Base-by-base conservation (phyloP, 2,888 invertebrate species). In the Carterocephalus palaemon region DNA sequence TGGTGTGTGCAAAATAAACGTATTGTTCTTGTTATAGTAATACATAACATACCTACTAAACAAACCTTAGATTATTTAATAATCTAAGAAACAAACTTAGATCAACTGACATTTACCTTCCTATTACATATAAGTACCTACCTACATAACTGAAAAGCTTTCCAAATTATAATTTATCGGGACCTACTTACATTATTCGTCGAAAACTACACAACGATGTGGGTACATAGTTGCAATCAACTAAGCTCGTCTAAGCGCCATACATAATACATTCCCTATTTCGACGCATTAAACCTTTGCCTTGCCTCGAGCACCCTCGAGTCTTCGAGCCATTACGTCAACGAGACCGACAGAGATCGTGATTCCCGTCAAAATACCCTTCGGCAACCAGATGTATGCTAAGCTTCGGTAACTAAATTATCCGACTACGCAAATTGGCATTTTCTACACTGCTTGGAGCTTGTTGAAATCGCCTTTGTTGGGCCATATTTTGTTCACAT, bases 261-360 rank as follows among this genome's bases (percentile, higher is more conserved):
- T 22, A 42, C 34, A 19, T 22, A 42, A 42, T 42, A 28, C 34
- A 42, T 34, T 34, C 42, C 42, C 34, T 42, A 42, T 42, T 42
- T 34, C 34, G 28, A 42, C 33, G 42, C 34, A 42, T 40, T 42
- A 42, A 26, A 31, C 17, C 32, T 34, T 32, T 33, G 33, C 32
- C 60, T 56, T 57, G 54, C 54, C 52, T 50, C 53, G 51, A 56
- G 54, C 57, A 60, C 45, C 54, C 52, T 50, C 53, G 51, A 56
- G 54, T 57, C 61, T 46, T 37, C 34, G 22, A 48, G 51, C 53
- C 57, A 64, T 70, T 67, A 67, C 60, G 56, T 57, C 62, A 56
- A 60, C 59, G 54, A 52, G 51, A 57, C 53, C 47, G 56, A 57
- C 43, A 8, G 43, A 59, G 59, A 65, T 60, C 60, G 60, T 61